phyloP scores from a whole-genome alignment of 2,888 invertebrate species.

The Cecidostiba fungosa region DNA sequence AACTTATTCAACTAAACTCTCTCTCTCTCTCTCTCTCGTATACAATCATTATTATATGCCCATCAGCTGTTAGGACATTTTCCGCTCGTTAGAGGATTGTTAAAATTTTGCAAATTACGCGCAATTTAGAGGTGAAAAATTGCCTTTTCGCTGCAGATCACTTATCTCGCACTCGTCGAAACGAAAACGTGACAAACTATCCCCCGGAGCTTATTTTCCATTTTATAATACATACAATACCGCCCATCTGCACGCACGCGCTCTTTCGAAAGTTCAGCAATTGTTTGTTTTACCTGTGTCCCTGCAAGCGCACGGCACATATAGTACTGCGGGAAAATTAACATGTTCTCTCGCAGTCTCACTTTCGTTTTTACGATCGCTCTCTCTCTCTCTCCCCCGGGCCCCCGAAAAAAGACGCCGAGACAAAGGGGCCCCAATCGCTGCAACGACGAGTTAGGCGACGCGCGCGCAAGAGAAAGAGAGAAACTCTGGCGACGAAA shows the following conservation, averaged over 20 bases:
- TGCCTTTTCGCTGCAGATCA: neutral
- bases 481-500: slow-evolving; percentile 65
- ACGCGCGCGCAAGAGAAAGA: slow-evolving; percentile 21
- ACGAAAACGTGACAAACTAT: neutral
- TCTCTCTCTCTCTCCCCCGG: neutral
- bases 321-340: slow-evolving; percentile 38
- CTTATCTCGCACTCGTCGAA: neutral
- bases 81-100: no score
- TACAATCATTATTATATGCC: no score
- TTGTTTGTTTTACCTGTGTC: slow-evolving; percentile 42
- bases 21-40: no score
- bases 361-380: slow-evolving; percentile 32
- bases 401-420: slow-evolving; percentile 1
- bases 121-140: neutral
- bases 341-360: slow-evolving; percentile 32
- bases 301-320: neutral
- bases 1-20: slow-evolving; percentile 1
- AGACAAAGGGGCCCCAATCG: slow-evolving; percentile 30
- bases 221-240: no score
- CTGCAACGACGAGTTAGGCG: neutral
- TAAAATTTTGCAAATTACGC: no score
- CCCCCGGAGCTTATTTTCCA: neutral
- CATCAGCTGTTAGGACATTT: no score
- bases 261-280: slow-evolving; percentile 30
- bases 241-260: neutral